These are phyloP conservation scores for Corella eumyota DNA, from an alignment of 23 tunicate species.

Conservation along the genomic window DNA sequence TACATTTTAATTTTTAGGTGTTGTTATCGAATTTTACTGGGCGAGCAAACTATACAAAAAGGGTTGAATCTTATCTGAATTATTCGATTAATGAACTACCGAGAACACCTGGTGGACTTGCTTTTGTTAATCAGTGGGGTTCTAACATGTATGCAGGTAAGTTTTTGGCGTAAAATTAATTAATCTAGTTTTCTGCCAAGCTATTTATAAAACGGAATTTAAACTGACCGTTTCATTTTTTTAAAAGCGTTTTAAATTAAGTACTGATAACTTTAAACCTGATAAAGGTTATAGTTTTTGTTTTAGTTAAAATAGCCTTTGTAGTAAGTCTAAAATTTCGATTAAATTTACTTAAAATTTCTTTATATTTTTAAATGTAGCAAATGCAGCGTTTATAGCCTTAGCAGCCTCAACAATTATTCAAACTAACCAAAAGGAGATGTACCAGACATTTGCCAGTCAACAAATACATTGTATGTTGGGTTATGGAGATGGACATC, in stretches of 20 bases:
- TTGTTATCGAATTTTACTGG: conserved; percentile 33
- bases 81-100: conserved; percentile 7
- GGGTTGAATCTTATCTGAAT: conserved; percentile 6
- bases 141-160: conserved; percentile 80
- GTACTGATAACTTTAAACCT: too few relatives aligned
- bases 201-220: too few relatives aligned
- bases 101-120: conserved; percentile 63
- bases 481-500: conserved; percentile 27
- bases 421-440: not conserved
- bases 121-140: conserved; percentile 55
- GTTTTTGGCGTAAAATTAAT: too few relatives aligned
- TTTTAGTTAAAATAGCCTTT: too few relatives aligned
- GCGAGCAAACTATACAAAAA: conserved; percentile 5
- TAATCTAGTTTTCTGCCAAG: too few relatives aligned
- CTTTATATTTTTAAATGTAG: conserved; percentile 29
- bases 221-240: too few relatives aligned
- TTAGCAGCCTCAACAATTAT: conserved; percentile 28
- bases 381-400: conserved; percentile 68
- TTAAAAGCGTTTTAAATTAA: too few relatives aligned
- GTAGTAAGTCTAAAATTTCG: too few relatives aligned
- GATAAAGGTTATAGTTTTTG: too few relatives aligned
- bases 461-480: conserved; percentile 55
- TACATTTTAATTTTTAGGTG: conserved; percentile 9
- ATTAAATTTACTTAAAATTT: too few relatives aligned
- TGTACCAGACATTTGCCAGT: conserved; percentile 24